phyloP scores from a whole-genome alignment of 2,888 invertebrate species.

The Ptycholaimellus sp. region DNA sequence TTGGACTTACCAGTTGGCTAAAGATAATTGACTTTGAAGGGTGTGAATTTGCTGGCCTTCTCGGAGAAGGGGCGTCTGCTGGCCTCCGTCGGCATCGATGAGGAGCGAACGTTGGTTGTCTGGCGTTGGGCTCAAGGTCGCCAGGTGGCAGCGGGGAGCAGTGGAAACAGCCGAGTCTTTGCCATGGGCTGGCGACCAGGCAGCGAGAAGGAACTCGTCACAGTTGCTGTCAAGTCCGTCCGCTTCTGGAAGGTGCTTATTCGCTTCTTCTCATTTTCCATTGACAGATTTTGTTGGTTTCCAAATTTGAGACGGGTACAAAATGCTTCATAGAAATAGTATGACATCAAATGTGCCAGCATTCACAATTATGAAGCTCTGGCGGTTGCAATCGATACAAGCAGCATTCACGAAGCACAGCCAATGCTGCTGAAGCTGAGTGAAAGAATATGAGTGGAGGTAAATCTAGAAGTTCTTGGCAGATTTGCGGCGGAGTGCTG shows the following conservation, averaged over 20 bases:
- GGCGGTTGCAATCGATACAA: not conserved
- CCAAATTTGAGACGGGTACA: not conserved
- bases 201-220: conserved; percentile 20
- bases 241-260: conserved; percentile 27
- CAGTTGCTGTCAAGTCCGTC: conserved; percentile 30
- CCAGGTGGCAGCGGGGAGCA: not conserved
- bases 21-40: too few relatives aligned
- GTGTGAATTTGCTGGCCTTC: too few relatives aligned
- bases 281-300: not conserved
- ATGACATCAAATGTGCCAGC: not conserved
- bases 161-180: not conserved
- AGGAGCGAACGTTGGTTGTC: conserved; percentile 28
- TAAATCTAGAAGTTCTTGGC: too few relatives aligned
- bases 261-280: not conserved
- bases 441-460: too few relatives aligned
- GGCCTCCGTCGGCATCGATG: conserved; percentile 29
- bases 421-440: too few relatives aligned
- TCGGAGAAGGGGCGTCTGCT: conserved; percentile 10
- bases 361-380: not conserved
- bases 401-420: too few relatives aligned
- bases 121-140: conserved; percentile 31
- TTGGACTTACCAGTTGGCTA: too few relatives aligned
- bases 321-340: not conserved
- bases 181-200: not conserved
- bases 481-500: too few relatives aligned